A percentile compares a stretch with the other conserved stretches of the same genome.
These are phyloP conservation scores for Lucinisca nassula DNA, from an alignment of 2,888 invertebrate species.

Conservation along the genomic window DNA sequence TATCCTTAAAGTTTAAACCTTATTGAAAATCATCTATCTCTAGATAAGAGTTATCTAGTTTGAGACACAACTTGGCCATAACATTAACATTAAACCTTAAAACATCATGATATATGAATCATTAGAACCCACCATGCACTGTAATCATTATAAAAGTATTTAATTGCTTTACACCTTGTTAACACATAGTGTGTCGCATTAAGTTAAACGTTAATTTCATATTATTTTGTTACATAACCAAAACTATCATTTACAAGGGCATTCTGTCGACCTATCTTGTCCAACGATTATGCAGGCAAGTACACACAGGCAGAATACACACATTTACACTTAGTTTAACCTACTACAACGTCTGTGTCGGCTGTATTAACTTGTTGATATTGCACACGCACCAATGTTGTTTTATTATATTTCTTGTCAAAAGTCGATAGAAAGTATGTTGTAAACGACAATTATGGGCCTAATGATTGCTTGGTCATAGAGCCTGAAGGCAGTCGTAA, in stretches of 20 bases:
- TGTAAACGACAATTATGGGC: not conserved
- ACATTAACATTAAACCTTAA: no score
- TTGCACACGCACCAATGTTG: not conserved
- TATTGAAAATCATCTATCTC: no score
- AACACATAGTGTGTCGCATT: not conserved
- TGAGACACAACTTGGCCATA: no score
- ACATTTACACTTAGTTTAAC: not conserved
- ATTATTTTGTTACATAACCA: no score
- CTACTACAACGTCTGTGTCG: not conserved
- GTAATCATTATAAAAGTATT: not conserved
- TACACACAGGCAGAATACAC: not conserved
- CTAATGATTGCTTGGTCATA: not conserved
- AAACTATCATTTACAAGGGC: not conserved
- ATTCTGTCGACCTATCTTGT: not conserved
- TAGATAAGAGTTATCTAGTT: no score
- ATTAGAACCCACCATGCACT: no score
- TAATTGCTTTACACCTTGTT: slow-evolving; percentile 12
- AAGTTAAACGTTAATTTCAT: no score
- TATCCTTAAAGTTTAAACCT: no score
- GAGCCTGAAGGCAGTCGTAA: not conserved
- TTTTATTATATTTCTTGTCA: not conserved
- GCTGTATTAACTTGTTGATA: not conserved
- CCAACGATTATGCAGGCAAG: not conserved
- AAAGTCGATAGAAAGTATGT: not conserved
- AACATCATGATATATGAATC: no score